A percentile compares a stretch with the other conserved stretches of the same genome.
phyloP scores from a whole-genome alignment of 2,888 invertebrate genomes.

The Philhelius pedissequus region DNA sequence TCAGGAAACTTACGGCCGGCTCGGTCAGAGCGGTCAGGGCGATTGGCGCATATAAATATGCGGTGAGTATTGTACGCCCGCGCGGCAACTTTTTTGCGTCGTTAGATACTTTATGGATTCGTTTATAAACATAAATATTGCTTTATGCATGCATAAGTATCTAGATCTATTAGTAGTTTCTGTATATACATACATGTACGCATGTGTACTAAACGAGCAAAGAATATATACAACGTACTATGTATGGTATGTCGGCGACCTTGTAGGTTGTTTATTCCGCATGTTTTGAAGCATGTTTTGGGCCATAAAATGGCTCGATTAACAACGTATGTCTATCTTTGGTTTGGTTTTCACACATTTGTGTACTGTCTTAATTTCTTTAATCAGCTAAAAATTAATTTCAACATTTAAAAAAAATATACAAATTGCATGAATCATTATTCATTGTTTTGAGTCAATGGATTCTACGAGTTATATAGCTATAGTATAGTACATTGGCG shows the following conservation, averaged over 20 bases:
- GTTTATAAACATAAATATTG: background rate
- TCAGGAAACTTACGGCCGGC: background rate
- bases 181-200: background rate
- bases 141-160: background rate
- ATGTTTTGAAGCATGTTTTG: background rate
- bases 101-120: background rate
- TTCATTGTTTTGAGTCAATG: background rate
- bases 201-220: background rate
- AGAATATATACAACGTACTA: background rate
- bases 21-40: too few relatives aligned
- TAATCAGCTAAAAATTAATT: background rate
- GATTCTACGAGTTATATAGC: too few relatives aligned
- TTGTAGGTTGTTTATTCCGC: background rate
- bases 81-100: background rate
- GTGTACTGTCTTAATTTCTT: background rate
- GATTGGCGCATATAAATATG: background rate
- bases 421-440: background rate
- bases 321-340: background rate
- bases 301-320: background rate
- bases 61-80: background rate
- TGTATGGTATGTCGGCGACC: background rate
- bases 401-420: background rate
- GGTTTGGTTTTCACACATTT: background rate
- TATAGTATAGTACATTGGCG: too few relatives aligned
- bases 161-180: background rate